A percentile compares a stretch with the other conserved stretches of the same genome.
Conservation (phyloP, 2,888 invertebrate species). For the Pogonocherus hispidulus region DNA sequence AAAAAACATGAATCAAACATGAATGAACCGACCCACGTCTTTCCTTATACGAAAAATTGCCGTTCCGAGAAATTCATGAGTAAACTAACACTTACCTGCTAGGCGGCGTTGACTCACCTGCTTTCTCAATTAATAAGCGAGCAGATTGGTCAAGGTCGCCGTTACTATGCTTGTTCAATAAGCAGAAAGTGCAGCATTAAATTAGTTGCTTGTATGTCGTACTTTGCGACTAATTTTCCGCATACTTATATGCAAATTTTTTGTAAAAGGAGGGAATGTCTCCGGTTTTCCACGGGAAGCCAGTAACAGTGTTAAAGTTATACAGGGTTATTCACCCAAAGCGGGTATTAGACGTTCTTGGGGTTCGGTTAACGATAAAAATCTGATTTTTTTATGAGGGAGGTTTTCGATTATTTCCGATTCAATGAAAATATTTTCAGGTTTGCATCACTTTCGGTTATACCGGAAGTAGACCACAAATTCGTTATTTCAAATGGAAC, state of each 20-base stretch:
- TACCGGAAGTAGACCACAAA: too few species aligned
- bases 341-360: too few species aligned
- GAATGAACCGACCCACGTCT: conserved; percentile 36
- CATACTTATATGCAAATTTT: neutral
- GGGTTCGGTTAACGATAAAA: too few species aligned
- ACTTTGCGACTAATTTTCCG: neutral
- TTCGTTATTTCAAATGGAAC: too few species aligned
- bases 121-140: conserved; percentile 23
- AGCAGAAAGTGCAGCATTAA: conserved; percentile 10
- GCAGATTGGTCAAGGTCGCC: conserved; percentile 37
- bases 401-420: too few species aligned
- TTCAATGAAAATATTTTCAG: too few species aligned
- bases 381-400: too few species aligned
- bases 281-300: neutral
- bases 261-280: neutral
- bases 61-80: conserved; percentile 36
- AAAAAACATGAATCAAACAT: conserved; percentile 30
- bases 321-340: too few species aligned
- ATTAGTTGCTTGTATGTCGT: too few species aligned
- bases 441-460: too few species aligned
- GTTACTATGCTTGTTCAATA: conserved; percentile 34
- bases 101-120: conserved; percentile 23
- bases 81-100: conserved; percentile 30
- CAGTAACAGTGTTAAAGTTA: too few species aligned
- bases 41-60: conserved; percentile 17